phyloP scores from a whole-genome alignment of 1,140 invertebrate genomes.

The Thaumatotibia leucotreta region DNA sequence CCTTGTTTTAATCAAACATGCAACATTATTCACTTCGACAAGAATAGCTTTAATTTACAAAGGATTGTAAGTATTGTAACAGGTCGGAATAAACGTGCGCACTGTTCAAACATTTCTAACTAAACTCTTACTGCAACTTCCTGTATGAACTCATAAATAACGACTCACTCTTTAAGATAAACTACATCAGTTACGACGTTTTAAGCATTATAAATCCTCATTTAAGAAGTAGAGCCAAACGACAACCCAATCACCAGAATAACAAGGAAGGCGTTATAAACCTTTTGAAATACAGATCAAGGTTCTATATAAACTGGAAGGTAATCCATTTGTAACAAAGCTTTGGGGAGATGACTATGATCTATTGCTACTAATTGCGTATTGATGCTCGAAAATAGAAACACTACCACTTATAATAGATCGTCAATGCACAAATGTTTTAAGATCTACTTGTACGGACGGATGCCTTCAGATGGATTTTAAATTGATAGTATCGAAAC shows the following conservation, averaged over 20 bases:
- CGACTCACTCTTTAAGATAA: neutral
- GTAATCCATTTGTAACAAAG: neutral
- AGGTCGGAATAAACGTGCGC: neutral
- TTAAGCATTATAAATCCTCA: neutral
- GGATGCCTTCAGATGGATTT: neutral
- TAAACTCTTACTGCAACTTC: neutral
- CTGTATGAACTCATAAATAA: neutral
- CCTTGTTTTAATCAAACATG: neutral
- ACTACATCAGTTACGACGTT: neutral
- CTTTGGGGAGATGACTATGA: slow-evolving; percentile 10
- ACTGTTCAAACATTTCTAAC: neutral
- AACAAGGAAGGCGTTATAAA: neutral
- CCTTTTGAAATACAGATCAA: neutral
- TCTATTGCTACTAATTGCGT: slow-evolving; percentile 8
- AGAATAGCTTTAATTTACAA: slow-evolving; percentile 12
- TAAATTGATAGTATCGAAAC: too few relatives aligned
- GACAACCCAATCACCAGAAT: neutral
- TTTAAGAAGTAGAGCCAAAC: neutral
- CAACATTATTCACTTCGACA: neutral
- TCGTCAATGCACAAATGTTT: neutral
- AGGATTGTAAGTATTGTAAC: slow-evolving; percentile 11
- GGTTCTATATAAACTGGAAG: neutral
- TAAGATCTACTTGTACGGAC: neutral
- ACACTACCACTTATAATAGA: slow-evolving; percentile 5
- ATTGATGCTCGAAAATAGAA: slow-evolving; percentile 6